A percentile compares a stretch with the other conserved stretches of the same genome.
Conservation (phyloP, 2,888 invertebrate species). For the Boloria euphrosyne region DNA sequence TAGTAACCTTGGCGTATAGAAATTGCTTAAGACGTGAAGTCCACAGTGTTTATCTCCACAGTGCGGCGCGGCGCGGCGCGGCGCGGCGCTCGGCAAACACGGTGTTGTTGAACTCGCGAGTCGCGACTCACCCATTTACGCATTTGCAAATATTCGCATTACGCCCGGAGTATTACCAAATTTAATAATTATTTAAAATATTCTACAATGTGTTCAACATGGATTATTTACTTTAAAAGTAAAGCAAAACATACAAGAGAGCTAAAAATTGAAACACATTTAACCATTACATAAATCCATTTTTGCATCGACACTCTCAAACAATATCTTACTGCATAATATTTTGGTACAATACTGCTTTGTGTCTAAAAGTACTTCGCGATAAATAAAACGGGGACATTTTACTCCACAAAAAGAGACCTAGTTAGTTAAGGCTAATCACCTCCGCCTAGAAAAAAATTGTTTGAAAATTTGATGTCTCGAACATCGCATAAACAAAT, state of each 20-base stretch:
- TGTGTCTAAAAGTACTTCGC: background rate
- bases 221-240: too few species aligned
- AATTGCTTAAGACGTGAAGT: slow-evolving; percentile 9
- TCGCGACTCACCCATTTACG: background rate
- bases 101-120: background rate
- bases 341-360: background rate
- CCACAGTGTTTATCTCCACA: background rate
- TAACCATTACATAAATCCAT: too few species aligned
- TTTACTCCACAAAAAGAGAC: slow-evolving; percentile 8
- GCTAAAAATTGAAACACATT: too few species aligned
- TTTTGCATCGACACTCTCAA: too few species aligned
- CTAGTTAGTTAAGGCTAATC: slow-evolving; percentile 7
- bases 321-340: too few species aligned
- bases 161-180: background rate
- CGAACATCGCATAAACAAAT: background rate
- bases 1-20: slow-evolving; percentile 15
- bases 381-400: slow-evolving; percentile 19
- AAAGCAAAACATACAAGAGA: too few species aligned
- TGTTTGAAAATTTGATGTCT: background rate
- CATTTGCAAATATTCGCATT: background rate
- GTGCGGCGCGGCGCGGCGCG: too few species aligned
- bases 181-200: too few species aligned
- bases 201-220: too few species aligned
- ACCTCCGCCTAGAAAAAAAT: slow-evolving; percentile 17
- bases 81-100: background rate